Evolutionary conservation across 2,888 invertebrate genomes (phyloP), one percentile per base, ranked within the genome.

Genomic region (Rhingia rostrata): DNA sequence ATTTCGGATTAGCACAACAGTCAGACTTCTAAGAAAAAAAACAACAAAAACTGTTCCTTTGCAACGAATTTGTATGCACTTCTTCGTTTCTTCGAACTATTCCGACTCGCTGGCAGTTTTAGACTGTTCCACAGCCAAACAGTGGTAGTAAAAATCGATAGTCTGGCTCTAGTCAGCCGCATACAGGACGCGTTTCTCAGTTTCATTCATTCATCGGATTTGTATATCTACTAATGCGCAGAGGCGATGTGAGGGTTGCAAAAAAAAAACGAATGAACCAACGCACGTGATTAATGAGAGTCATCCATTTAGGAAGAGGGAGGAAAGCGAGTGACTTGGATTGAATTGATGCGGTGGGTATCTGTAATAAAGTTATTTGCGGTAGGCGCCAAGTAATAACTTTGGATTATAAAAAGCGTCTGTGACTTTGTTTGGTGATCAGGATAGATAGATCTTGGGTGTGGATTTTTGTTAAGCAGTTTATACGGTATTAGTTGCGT

Each of bases 91-190:
- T 47, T 32, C 60, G 45, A 33, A 73, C 61, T 58, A 43, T 56
- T 69, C 45, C 45, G 33, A 39, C 39, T 37, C 56, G 39, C 41
- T 51, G 41, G 41, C 67, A 73, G 39, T 73, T 73, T 70, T 54
- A 63, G 69, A 77, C 82, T 82, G 54, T 63, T 73, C 69, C 2
- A 22, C 22, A 69, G 22, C 39, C 14, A 7, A 32, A 14, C 22
- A 45, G 10, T 12, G 53, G 53, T 72, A 53, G 72, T 58, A 78
- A 78, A 83, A 83, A 83, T 83, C 83, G 33, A 83, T 83, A 78
- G 66, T 54, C 54, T 61, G 60, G 35, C 47, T 54, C 47, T 69
- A 39, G 53, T 37, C 7, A 33, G 47, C 49, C 39, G 43, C 69
- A 69, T 14, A 72, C 64, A 77, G 72, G 77, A 72, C 60, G 60